Evolutionary conservation across 2,888 invertebrate genomes (phyloP).

Genomic region (Vanessa cardui): DNA sequence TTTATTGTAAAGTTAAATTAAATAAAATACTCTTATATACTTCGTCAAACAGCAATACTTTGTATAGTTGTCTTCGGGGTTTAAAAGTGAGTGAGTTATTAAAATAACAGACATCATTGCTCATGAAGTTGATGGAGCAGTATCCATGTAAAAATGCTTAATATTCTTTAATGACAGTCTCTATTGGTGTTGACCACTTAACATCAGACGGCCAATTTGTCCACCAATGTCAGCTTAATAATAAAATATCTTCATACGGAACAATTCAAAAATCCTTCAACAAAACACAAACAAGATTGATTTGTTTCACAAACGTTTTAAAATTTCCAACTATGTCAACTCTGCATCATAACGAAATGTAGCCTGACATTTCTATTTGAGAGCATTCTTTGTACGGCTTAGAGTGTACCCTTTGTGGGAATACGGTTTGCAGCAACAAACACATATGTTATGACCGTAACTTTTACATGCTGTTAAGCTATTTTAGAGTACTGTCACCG

Average conservation of each 20-base stretch:
- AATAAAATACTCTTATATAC: too few relatives aligned
- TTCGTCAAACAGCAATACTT: too few relatives aligned
- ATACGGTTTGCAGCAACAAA: slow-evolving; percentile 17
- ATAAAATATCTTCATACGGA: neutral
- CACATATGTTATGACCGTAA: slow-evolving; percentile 26
- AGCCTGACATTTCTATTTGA: slow-evolving; percentile 30
- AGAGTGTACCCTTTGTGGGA: slow-evolving; percentile 23
- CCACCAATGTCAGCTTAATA: too few relatives aligned
- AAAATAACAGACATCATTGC: too few relatives aligned
- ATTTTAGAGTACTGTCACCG: slow-evolving; percentile 32
- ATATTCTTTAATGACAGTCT: too few relatives aligned
- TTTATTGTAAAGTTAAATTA: too few relatives aligned
- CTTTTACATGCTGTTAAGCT: slow-evolving; percentile 37
- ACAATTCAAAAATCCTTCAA: neutral
- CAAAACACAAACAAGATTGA: slow-evolving; percentile 4
- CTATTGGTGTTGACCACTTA: too few relatives aligned
- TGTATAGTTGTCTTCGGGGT: too few relatives aligned
- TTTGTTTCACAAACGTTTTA: slow-evolving; percentile 4
- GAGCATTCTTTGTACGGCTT: slow-evolving; percentile 30
- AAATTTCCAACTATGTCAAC: slow-evolving; percentile 22
- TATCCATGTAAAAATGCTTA: too few relatives aligned
- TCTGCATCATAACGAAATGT: slow-evolving; percentile 23
- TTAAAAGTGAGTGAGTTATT: too few relatives aligned
- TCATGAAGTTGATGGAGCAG: too few relatives aligned
- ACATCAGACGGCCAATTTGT: too few relatives aligned